These are phyloP conservation scores for Mobula hypostoma DNA, from an alignment of 2,113 vertebrate species.

Conservation along the genomic window DNA sequence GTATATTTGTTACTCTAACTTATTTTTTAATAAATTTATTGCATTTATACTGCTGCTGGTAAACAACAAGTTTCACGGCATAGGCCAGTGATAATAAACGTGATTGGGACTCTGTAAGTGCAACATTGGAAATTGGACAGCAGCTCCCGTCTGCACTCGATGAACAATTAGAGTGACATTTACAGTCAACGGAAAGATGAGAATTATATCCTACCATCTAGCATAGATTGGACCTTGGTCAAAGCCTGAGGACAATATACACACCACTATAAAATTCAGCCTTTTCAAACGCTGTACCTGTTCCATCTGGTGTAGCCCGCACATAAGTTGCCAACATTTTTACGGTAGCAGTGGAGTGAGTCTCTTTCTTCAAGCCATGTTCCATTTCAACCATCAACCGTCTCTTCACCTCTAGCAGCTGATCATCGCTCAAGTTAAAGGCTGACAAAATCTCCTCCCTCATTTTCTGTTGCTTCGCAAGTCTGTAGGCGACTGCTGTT, in stretches of 20 bases:
- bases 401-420: constrained; percentile 79
- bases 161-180: neutral
- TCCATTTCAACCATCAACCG: constrained; percentile 74
- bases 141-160: no score
- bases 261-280: neutral
- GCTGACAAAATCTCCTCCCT: constrained; percentile 70
- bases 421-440: constrained; percentile 66
- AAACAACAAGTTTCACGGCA: no score
- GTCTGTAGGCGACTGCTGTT: constrained; percentile 82
- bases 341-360: constrained; percentile 58
- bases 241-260: neutral
- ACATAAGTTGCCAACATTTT: constrained; percentile 95
- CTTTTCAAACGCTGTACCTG: constrained; percentile 58
- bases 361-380: constrained; percentile 66
- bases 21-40: no score
- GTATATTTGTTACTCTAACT: no score
- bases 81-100: no score
- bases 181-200: neutral
- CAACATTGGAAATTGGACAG: no score
- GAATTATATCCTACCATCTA: neutral
- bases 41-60: no score
- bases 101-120: no score
- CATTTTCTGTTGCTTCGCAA: constrained; percentile 72
- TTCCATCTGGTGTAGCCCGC: constrained; percentile 81
- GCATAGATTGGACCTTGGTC: neutral